phyloP scores from a whole-genome alignment of 1,140 invertebrate species.

The Drosophila elegans region DNA sequence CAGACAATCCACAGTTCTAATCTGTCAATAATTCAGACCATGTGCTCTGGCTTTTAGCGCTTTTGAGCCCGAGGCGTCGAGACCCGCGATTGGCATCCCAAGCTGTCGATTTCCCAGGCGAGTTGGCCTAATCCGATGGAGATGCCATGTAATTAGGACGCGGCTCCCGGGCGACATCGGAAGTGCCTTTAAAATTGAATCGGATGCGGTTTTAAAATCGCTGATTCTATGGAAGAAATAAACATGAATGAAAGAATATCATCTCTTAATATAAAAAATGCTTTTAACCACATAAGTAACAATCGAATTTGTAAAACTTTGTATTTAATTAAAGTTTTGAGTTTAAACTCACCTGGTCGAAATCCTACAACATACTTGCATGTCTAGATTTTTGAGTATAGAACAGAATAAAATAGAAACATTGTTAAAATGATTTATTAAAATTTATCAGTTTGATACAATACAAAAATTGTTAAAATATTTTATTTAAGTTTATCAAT shows the following conservation, averaged over 20 bases:
- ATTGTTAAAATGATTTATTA: too few species aligned
- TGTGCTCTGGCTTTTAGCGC: conserved; percentile 63
- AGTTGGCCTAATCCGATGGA: conserved; percentile 67
- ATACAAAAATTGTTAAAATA: too few species aligned
- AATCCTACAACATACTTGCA: too few species aligned
- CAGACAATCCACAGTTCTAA: conserved; percentile 37
- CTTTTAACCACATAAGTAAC: too few species aligned
- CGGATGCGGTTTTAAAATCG: conserved; percentile 7
- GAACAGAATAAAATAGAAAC: neutral
- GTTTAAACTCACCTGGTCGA: too few species aligned
- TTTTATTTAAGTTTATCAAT: too few species aligned
- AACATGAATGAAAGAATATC: too few species aligned
- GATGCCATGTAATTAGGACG: conserved; percentile 69
- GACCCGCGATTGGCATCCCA: conserved; percentile 31
- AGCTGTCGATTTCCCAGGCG: conserved; percentile 79
- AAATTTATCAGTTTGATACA: too few species aligned
- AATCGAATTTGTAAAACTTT: too few species aligned
- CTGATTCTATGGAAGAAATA: neutral
- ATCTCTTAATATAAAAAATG: too few species aligned
- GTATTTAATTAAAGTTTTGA: too few species aligned
- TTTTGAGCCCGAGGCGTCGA: conserved; percentile 38
- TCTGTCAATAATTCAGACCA: conserved; percentile 79
- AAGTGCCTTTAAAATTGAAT: conserved; percentile 39
- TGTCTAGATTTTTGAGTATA: too few species aligned
- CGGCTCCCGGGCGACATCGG: conserved; percentile 9